Conservation (phyloP, 2,888 invertebrate genomes). For the Catocala fraxini region DNA sequence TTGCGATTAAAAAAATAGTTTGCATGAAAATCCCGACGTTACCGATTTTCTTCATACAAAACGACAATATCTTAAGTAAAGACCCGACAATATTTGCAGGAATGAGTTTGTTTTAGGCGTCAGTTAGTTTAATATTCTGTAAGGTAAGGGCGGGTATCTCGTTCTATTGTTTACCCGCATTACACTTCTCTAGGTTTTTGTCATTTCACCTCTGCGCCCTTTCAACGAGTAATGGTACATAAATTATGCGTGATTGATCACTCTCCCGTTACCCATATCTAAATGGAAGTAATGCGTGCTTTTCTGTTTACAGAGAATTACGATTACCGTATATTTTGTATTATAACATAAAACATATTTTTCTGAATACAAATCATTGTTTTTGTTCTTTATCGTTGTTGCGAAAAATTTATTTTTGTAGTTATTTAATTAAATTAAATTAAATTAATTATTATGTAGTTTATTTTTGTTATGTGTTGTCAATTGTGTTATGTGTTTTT, state of each 20-base stretch:
- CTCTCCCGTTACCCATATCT: slow-evolving; percentile 32
- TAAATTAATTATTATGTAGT: no score
- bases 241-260: slow-evolving; percentile 52
- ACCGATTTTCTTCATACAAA: no score
- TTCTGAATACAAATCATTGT: slow-evolving; percentile 36
- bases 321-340: slow-evolving; percentile 41
- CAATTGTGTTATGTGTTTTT: no score
- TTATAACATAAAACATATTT: slow-evolving; percentile 28
- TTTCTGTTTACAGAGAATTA: slow-evolving; percentile 41
- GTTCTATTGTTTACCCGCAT: slow-evolving; percentile 14
- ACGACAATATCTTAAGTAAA: no score
- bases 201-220: slow-evolving; percentile 27
- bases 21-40: no score
- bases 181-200: slow-evolving; percentile 27
- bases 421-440: no score
- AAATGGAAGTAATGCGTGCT: slow-evolving; percentile 39
- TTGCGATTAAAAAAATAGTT: no score
- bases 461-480: neutral
- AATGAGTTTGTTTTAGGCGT: neutral
- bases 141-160: neutral
- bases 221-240: slow-evolving; percentile 49
- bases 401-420: neutral
- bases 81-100: no score
- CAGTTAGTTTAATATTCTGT: slow-evolving; percentile 2
- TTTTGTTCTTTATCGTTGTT: slow-evolving; percentile 12